Percentiles rank a stretch among this genome's conserved stretches.
Evolutionary conservation across 1,140 invertebrate genomes (phyloP).

Genomic region (Sinonovacula constricta): DNA sequence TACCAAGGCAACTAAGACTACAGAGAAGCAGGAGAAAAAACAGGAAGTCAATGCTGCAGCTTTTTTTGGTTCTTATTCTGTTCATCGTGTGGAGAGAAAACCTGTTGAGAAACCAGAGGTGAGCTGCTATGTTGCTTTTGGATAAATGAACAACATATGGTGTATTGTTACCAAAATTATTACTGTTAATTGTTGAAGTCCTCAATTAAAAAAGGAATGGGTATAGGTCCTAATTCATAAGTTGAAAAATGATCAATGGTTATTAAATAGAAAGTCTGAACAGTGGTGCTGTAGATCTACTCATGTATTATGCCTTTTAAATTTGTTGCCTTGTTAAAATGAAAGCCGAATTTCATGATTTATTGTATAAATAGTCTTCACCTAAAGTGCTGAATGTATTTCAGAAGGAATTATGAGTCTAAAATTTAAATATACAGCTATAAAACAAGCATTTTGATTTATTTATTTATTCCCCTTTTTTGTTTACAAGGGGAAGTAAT

Average conservation of each 20-base stretch:
- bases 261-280: background rate
- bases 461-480: too few relatives aligned
- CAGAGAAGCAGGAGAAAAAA: constrained; percentile 50
- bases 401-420: too few relatives aligned
- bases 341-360: too few relatives aligned
- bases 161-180: background rate
- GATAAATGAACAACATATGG: background rate
- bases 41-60: constrained; percentile 60
- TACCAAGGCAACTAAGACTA: constrained; percentile 1
- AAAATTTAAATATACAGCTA: too few relatives aligned
- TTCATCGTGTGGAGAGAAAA: constrained; percentile 62
- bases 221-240: background rate
- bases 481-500: too few relatives aligned
- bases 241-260: background rate
- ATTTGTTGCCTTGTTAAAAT: too few relatives aligned
- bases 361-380: too few relatives aligned
- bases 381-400: too few relatives aligned
- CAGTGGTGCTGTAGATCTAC: too few relatives aligned
- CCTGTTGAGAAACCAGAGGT: constrained; percentile 10
- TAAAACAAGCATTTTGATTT: too few relatives aligned
- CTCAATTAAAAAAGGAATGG: background rate
- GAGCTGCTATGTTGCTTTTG: background rate
- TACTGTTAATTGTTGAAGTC: background rate
- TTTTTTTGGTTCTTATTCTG: constrained; percentile 69
- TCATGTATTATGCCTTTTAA: too few relatives aligned